Evolutionary conservation across 2,797 vertebrate species (phyloP), one percentile per base, ranked within the genome.

Genomic region (Brachyrhaphis roseni): DNA sequence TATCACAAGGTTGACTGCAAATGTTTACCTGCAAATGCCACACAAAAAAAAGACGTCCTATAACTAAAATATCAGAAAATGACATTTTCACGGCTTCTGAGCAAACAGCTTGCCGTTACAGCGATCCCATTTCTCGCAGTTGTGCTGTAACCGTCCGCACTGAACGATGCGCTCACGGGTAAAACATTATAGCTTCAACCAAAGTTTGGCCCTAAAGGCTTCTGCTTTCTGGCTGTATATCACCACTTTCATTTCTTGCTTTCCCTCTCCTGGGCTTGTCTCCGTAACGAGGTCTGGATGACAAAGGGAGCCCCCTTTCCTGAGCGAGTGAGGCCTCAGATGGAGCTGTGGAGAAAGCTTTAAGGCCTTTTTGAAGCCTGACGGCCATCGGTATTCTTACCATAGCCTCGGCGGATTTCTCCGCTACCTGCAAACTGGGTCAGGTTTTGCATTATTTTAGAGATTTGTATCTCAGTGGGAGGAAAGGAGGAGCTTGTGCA

Each of bases 381-480:
- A 95, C 92, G 92, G 85, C 90, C 91, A 93, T 93, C 90, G 89
- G 90, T 92, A 93, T 94, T 95, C 94, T 78, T 84, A 83, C 91
- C 86, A 43, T 72, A 75, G 88, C 92, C 93, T 92, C 93, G 23
- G 78, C 90, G 93, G 95, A 93, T 90, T 93, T 91, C 92, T 94
- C 90, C 86, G 89, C 91, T 95, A 94, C 93, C 92, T 94, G 93
- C 93, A 95, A 96, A 95, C 92, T 96, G 92, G 95, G 95, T 95
- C 95, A 95, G 89, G 93, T 95, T 94, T 93, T 92, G 93, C 92
- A 95, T 95, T 95, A 95, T 96, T 96, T 95, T 94, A 93, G 93
- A 92, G 93, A 91, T 94, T 93, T 91, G 87, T 92, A 93, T 94
- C 91, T 90, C 80, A 71, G 75, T 57, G 84, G 87, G 82, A 84